Evolutionary conservation across 1,140 invertebrate species (phyloP), one percentile per base, ranked within the genome.

Genomic region (Pemphigus obesinymphae): DNA sequence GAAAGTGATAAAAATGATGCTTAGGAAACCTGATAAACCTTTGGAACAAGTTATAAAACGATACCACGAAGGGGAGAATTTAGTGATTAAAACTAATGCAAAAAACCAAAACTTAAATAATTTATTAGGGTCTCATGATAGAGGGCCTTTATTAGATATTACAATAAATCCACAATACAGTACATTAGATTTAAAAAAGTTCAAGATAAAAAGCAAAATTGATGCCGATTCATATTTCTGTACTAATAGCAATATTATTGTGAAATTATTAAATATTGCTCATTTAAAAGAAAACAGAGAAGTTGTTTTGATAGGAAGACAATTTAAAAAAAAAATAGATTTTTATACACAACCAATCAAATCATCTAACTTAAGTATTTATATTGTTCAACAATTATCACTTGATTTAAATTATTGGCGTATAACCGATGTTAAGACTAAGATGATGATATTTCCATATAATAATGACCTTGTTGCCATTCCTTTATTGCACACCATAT

Each of bases 191-290:
- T n/a, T n/a, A 72, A 11, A 45, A 8, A 72, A 23, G 5, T 72
- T 72, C 17, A 72, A 72, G 7, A 26, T 72, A 26, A 72, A 72
- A 43, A 29, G 10, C 26, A 45, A 26, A 72, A 48, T 45, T 72
- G 26, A 72, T 72, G 68, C 68, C 17, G 68, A 48, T n/a, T 72
- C 68, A 26, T 72, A 72, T 31, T 72, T 72, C 45, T 72, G n/a
- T 26, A 45, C 40, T 17, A 45, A 48, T 45, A 72, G 37, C 26
- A 15, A 72, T 45, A 20, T 23, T 45, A 72, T 48, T 72, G 37
- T 72, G 5, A 72, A 72, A 7, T 72, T 66, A 66, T 1, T 66
- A 7, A 66, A 66, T 37, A 66, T 66, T 34, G 61, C 61, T 63
- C 61, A 63, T 63, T 63, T 63, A 63, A 63, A 66, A 66, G 61